A percentile compares a stretch with the other conserved stretches of the same genome.
phyloP scores from a whole-genome alignment of 2,113 vertebrate species.

The Nerophis lumbriciformis region DNA sequence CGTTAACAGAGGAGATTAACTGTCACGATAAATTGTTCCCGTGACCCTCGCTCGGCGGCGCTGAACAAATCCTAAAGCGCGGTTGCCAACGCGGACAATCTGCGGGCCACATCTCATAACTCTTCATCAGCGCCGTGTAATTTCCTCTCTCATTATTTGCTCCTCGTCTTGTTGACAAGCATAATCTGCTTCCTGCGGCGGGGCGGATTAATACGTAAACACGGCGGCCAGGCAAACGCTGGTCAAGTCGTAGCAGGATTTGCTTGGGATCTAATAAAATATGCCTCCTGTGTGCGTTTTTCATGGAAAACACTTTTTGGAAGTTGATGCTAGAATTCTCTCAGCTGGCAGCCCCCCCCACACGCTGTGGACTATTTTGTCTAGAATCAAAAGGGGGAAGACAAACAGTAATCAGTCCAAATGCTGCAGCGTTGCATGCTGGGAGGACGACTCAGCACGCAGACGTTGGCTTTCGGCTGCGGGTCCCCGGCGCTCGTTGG shows the following conservation, averaged over 20 bases:
- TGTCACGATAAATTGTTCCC: conserved; percentile 59
- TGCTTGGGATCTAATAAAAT: conserved; percentile 1
- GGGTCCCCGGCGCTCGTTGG: conserved; percentile 6
- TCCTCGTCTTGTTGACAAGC: conserved; percentile 21
- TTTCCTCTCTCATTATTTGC: conserved; percentile 48
- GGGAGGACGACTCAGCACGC: conserved; percentile 4
- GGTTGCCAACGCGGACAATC: conserved; percentile 34
- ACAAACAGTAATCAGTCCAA: conserved; percentile 23
- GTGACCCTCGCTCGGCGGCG: conserved; percentile 32
- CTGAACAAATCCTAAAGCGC: conserved; percentile 25
- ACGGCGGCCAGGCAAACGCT: conserved; percentile 3
- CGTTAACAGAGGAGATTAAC: conserved; percentile 69
- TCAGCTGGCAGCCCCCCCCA: not conserved
- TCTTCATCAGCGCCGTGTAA: conserved; percentile 44
- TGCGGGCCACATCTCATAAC: conserved; percentile 37
- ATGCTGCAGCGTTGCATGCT: conserved; percentile 15
- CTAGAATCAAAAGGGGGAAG: conserved; percentile 33
- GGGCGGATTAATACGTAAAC: conserved; percentile 1
- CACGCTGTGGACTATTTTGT: conserved; percentile 26
- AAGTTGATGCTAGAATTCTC: not conserved
- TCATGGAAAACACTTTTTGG: no score
- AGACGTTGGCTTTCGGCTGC: not conserved
- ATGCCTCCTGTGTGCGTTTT: no score
- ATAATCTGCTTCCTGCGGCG: conserved; percentile 25
- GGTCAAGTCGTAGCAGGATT: conserved; percentile 2